Percentiles rank a stretch among this genome's conserved stretches.
phyloP scores from a whole-genome alignment of 2,797 vertebrate species.

The Pelochelys cantorii region DNA sequence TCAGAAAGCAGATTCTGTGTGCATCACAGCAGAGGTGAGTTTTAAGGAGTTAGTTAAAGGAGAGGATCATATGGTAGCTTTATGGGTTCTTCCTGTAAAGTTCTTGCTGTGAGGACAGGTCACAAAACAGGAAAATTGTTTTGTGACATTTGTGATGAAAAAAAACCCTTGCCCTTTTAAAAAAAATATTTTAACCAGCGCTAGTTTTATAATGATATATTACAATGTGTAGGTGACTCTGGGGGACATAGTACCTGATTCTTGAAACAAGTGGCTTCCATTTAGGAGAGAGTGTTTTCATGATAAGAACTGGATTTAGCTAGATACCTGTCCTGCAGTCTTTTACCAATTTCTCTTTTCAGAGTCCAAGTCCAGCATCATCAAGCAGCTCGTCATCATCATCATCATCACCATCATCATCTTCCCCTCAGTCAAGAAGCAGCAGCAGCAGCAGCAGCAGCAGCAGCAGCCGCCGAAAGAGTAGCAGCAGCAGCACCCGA shows the following conservation, averaged over 20 bases:
- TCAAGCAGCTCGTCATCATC: conserved; percentile 41
- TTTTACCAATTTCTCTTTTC: conserved; percentile 1
- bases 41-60: not conserved
- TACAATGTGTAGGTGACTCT: not conserved
- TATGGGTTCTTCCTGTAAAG: not conserved
- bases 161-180: not conserved
- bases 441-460: not conserved
- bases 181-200: not conserved
- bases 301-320: not conserved
- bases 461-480: not conserved
- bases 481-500: not conserved
- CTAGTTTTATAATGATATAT: too few species aligned
- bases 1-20: not conserved
- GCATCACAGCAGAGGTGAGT: not conserved
- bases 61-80: not conserved
- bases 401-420: not conserved
- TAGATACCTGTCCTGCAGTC: not conserved
- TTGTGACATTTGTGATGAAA: not conserved
- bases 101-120: not conserved
- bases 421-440: conserved; percentile 44
- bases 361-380: conserved; percentile 28
- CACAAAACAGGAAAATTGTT: not conserved
- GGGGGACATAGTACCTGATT: not conserved
- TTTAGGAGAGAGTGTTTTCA: not conserved
- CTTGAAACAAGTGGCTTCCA: not conserved